phyloP scores from a whole-genome alignment of 2,113 vertebrate genomes.

The Bothrops jararaca region DNA sequence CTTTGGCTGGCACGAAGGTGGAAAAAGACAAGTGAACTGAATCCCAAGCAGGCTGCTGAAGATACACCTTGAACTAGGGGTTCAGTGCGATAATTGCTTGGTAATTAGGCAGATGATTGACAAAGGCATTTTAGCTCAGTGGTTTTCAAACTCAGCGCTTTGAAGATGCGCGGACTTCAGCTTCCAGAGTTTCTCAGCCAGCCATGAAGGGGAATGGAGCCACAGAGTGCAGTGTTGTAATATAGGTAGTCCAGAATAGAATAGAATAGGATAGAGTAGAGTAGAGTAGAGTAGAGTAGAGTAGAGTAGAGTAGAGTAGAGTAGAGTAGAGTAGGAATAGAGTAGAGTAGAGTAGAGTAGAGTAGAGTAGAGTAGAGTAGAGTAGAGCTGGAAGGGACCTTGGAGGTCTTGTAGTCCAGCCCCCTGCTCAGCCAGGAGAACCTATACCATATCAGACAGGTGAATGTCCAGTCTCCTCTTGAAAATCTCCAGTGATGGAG shows the following conservation, averaged over 20 bases:
- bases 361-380: no score
- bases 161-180: neutral
- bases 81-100: neutral
- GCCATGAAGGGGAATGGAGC: neutral
- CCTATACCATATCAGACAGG: no score
- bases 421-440: no score
- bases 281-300: no score
- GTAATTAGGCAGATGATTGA: neutral
- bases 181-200: neutral
- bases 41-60: neutral
- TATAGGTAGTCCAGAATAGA: neutral
- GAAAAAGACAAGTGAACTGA: constrained; percentile 10
- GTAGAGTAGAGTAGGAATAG: no score
- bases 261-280: no score
- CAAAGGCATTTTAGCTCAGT: neutral
- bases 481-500: no score
- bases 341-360: no score
- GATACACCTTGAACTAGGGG: neutral
- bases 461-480: no score
- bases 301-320: no score
- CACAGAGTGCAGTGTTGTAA: neutral
- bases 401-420: no score
- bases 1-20: neutral
- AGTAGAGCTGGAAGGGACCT: no score
- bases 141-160: neutral